A percentile compares a stretch with the other conserved stretches of the same genome.
These are phyloP conservation scores for Glyptemys insculpta DNA, from an alignment of 2,797 vertebrate genomes.

Conservation along the genomic window DNA sequence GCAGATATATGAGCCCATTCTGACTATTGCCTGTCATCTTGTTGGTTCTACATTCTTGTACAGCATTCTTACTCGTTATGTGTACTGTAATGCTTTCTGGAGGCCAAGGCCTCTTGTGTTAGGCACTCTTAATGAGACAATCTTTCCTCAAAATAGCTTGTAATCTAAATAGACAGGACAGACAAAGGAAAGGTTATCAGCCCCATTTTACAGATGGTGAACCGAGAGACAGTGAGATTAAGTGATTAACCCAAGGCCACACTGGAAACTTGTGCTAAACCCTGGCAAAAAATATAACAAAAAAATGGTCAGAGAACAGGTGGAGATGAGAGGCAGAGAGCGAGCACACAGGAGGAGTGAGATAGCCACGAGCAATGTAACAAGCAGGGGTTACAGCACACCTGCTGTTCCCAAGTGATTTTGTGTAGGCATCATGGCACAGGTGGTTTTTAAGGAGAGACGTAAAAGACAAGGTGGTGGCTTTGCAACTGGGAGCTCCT, in stretches of 20 bases:
- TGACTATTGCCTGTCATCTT: too few species aligned
- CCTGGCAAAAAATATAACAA: background rate
- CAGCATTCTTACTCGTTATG: background rate
- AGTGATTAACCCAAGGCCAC: background rate
- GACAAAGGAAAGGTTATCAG: background rate
- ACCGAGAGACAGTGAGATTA: background rate
- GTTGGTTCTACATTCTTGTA: background rate
- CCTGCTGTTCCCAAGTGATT: background rate
- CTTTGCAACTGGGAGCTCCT: background rate
- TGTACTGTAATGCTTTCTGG: background rate
- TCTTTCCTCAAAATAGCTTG: background rate
- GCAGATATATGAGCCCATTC: background rate
- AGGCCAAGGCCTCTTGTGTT: background rate
- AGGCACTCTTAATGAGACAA: background rate
- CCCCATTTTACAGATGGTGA: background rate
- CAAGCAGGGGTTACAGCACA: background rate
- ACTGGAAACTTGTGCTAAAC: background rate
- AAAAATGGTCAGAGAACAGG: background rate
- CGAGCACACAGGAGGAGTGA: background rate
- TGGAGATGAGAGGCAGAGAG: background rate
- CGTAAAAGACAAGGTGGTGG: background rate
- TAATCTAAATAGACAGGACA: background rate
- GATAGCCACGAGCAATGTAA: background rate
- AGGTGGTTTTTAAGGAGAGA: background rate
- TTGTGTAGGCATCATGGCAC: background rate